These are phyloP conservation scores for Takifugu bimaculatus DNA, from an alignment of 2,113 vertebrate species.

Conservation along the genomic window DNA sequence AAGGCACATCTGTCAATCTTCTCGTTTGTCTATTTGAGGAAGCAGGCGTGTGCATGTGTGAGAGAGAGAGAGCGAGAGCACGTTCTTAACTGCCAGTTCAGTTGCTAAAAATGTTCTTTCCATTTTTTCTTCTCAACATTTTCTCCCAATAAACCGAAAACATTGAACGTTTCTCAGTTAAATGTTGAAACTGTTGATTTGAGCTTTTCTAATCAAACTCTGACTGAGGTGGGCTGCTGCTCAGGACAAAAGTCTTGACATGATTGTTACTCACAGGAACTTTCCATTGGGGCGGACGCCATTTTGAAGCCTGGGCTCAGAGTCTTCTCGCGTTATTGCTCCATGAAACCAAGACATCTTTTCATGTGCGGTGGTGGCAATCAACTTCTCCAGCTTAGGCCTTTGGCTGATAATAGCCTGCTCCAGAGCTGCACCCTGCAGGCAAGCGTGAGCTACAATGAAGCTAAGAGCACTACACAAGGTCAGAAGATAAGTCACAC, in stretches of 20 bases:
- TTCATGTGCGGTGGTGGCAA: slow-evolving; percentile 92
- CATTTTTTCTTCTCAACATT: no score
- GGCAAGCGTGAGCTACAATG: background rate
- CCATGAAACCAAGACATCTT: slow-evolving; percentile 98
- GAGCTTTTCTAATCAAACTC: no score
- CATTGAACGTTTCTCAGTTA: no score
- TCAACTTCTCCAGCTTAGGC: slow-evolving; percentile 92
- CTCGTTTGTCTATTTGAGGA: background rate
- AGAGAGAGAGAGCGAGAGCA: background rate
- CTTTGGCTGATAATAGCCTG: slow-evolving; percentile 97
- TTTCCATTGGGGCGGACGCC: slow-evolving; percentile 81
- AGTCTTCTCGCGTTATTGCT: slow-evolving; percentile 82
- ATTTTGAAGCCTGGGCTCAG: slow-evolving; percentile 81
- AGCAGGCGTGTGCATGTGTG: slow-evolving; percentile 2
- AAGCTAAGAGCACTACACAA: background rate
- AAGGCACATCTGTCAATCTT: no score
- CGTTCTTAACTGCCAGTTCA: no score
- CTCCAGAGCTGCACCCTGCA: slow-evolving; percentile 87
- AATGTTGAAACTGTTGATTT: no score
- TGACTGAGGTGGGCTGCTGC: no score
- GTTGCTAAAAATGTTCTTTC: no score
- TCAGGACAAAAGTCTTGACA: no score
- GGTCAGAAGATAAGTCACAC: no score
- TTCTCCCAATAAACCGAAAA: no score
- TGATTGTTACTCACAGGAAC: slow-evolving; percentile 83